These are phyloP conservation scores for Petrocephalus zakoni DNA, from an alignment of 2,113 vertebrate species.

Conservation along the genomic window DNA sequence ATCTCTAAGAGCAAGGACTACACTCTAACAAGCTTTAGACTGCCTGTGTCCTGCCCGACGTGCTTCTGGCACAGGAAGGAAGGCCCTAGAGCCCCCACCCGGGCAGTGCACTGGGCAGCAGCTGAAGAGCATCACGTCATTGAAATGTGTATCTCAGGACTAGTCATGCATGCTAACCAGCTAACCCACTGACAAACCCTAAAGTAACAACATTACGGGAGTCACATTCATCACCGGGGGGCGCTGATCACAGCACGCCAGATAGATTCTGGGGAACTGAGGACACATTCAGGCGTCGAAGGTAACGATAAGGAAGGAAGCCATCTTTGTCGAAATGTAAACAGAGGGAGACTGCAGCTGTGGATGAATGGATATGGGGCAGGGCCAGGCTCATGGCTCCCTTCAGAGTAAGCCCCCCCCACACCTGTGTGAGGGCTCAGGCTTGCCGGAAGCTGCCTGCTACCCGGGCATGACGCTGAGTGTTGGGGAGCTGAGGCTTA, in stretches of 20 bases:
- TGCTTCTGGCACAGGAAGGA: not conserved
- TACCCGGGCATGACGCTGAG: not conserved
- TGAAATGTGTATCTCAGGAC: not conserved
- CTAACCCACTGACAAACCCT: not conserved
- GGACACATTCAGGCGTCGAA: not conserved
- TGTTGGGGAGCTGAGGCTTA: not conserved
- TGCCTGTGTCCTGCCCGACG: not conserved
- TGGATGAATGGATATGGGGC: not conserved
- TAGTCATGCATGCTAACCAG: not conserved
- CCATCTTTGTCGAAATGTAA: not conserved
- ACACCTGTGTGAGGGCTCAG: not conserved
- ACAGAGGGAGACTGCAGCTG: not conserved
- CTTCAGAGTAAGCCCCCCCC: not conserved
- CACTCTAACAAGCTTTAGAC: not conserved
- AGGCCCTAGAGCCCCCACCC: not conserved
- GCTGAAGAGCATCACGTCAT: not conserved
- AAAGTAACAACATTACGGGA: not conserved
- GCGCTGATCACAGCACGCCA: not conserved
- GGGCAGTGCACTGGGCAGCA: not conserved
- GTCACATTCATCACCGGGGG: not conserved
- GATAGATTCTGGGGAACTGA: not conserved
- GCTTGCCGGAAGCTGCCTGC: not conserved
- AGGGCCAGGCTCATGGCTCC: not conserved
- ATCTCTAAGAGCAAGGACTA: not conserved
- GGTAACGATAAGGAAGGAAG: not conserved